Percentiles rank a stretch among this genome's conserved stretches.
phyloP scores from a whole-genome alignment of 2,797 vertebrate species.

The Aeoliscus strigatus region DNA sequence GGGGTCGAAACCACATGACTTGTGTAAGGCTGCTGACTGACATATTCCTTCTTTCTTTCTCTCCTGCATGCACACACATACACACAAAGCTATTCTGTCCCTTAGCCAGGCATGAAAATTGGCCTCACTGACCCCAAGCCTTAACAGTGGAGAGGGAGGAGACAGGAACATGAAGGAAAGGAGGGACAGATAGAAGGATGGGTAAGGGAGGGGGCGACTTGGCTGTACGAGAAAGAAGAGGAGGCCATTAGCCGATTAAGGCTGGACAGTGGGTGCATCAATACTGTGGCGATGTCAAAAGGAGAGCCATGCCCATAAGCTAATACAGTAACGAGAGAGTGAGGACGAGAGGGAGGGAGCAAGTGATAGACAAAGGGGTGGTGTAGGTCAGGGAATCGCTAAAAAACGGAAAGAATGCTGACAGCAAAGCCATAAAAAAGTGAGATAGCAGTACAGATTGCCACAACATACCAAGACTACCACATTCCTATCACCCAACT shows the following conservation, averaged over 20 bases:
- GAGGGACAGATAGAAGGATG: conserved; percentile 54
- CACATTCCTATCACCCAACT: conserved; percentile 39
- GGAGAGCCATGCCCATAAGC: conserved; percentile 67
- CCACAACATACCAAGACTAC: conserved; percentile 39
- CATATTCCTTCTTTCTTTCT: conserved; percentile 31
- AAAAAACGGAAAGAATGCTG: conserved; percentile 49
- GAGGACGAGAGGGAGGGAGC: conserved; percentile 36
- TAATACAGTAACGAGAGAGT: conserved; percentile 62
- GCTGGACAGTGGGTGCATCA: conserved; percentile 71
- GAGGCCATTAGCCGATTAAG: conserved; percentile 82
- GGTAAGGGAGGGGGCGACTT: conserved; percentile 64
- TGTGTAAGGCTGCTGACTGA: conserved; percentile 65
- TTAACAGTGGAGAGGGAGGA: conserved; percentile 44
- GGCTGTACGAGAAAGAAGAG: conserved; percentile 65
- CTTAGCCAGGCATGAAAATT: conserved; percentile 77
- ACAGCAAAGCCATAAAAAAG: conserved; percentile 52
- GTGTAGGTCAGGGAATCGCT: conserved; percentile 54
- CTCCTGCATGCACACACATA: conserved; percentile 10
- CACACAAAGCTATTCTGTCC: conserved; percentile 68
- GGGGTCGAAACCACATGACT: conserved; percentile 73
- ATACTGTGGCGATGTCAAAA: conserved; percentile 74
- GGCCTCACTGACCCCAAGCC: conserved; percentile 68
- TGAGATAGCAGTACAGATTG: conserved; percentile 43
- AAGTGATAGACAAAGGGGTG: conserved; percentile 31
- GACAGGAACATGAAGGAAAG: conserved; percentile 47